Evolutionary conservation across 2,888 invertebrate genomes (phyloP).

Genomic region (Spatulosminthurus flaviceps): DNA sequence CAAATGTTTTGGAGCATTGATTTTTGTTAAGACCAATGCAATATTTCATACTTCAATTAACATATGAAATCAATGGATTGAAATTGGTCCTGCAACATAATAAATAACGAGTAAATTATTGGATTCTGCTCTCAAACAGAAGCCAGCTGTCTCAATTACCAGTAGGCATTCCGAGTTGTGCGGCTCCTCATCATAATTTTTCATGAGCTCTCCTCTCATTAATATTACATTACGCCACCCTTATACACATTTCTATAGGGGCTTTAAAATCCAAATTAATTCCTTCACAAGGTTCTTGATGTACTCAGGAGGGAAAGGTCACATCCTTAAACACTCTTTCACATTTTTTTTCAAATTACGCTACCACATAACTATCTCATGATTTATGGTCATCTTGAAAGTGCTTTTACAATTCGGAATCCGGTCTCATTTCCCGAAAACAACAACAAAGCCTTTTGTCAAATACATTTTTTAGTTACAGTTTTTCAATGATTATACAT

Average conservation of each 20-base stretch:
- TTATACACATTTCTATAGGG: background rate
- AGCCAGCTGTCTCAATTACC: constrained; percentile 12
- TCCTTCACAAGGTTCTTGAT: constrained; percentile 1
- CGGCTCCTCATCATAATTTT: constrained; percentile 9
- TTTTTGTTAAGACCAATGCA: background rate
- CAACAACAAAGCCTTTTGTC: too few species aligned
- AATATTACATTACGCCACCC: too few species aligned
- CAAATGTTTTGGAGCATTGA: background rate
- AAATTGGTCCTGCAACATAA: constrained; percentile 16
- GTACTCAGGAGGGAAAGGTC: constrained; percentile 1
- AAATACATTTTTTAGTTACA: too few species aligned
- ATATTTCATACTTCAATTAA: background rate
- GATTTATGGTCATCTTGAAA: too few species aligned
- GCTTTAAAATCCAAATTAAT: background rate
- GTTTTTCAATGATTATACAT: too few species aligned
- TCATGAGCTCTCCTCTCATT: background rate
- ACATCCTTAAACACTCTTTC: background rate
- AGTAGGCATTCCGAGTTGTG: constrained; percentile 6
- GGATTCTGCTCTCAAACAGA: constrained; percentile 21
- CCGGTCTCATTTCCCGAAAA: too few species aligned
- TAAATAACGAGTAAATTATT: constrained; percentile 21
- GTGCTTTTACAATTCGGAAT: too few species aligned
- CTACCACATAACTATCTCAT: too few species aligned
- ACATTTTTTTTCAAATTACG: too few species aligned
- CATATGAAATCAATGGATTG: background rate